Conservation (phyloP, 2,797 vertebrate species). For the Hozukius guyotensis region DNA sequence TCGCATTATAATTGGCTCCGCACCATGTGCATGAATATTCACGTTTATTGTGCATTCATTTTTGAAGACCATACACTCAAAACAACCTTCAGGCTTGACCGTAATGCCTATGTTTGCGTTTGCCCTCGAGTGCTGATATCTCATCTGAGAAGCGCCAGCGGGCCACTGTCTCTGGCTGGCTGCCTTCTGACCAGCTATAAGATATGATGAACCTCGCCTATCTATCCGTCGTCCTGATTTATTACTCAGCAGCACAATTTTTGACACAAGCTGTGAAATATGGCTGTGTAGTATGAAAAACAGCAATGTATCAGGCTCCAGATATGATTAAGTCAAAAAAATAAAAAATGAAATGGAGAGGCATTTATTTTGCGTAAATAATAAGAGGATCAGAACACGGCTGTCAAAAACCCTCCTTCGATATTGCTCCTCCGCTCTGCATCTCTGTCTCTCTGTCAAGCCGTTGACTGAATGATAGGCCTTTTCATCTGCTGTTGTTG, state of each 20-base stretch:
- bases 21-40: background rate
- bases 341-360: background rate
- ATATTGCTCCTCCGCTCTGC: constrained; percentile 16
- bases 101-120: constrained; percentile 28
- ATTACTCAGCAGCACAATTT: constrained; percentile 48
- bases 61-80: constrained; percentile 16
- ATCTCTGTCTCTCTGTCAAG: constrained; percentile 33
- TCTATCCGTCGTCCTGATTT: constrained; percentile 55
- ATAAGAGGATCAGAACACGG: constrained; percentile 17
- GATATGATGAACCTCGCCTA: constrained; percentile 47
- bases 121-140: constrained; percentile 53
- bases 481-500: constrained; percentile 39
- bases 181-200: constrained; percentile 46
- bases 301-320: constrained; percentile 9
- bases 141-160: constrained; percentile 44
- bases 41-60: constrained; percentile 19
- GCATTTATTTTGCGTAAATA: constrained; percentile 52
- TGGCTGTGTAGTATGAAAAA: constrained; percentile 36
- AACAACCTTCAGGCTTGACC: constrained; percentile 10
- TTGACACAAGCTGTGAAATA: constrained; percentile 57
- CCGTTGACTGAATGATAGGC: constrained; percentile 30
- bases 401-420: constrained; percentile 28
- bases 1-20: constrained; percentile 48
- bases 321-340: constrained; percentile 19
- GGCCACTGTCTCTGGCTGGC: constrained; percentile 30